A percentile compares a stretch with the other conserved stretches of the same genome.
These are phyloP conservation scores for Neoaliturus tenellus DNA, from an alignment of 2,888 invertebrate genomes.

Conservation along the genomic window DNA sequence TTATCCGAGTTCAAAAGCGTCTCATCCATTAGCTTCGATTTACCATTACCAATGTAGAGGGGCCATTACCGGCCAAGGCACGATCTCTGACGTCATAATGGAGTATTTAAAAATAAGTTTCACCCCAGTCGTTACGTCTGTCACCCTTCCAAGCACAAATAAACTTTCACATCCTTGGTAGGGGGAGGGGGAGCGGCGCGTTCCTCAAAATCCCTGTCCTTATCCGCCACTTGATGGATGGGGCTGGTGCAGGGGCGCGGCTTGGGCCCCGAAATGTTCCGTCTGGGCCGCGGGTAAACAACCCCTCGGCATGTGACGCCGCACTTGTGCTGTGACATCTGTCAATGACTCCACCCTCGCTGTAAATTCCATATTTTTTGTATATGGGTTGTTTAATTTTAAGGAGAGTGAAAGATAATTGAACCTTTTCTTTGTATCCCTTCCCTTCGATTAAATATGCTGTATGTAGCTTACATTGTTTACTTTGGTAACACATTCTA, in stretches of 20 bases:
- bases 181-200: not conserved
- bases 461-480: too few species aligned
- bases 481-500: too few species aligned
- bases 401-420: too few species aligned
- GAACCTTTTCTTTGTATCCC: too few species aligned
- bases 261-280: not conserved
- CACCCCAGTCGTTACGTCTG: not conserved
- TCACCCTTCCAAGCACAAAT: not conserved
- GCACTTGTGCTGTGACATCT: not conserved
- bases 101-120: not conserved
- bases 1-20: not conserved
- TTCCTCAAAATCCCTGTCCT: not conserved
- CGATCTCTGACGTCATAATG: not conserved
- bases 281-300: constrained; percentile 12
- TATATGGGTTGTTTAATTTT: too few species aligned
- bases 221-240: not conserved
- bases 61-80: not conserved
- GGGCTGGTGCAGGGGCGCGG: not conserved
- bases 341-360: not conserved
- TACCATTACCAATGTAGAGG: not conserved
- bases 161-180: not conserved
- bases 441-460: too few species aligned
- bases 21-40: not conserved
- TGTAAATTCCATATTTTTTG: too few species aligned
- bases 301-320: not conserved